phyloP scores from a whole-genome alignment of 2,888 invertebrate species.

The Melikaiella ostensackeni region DNA sequence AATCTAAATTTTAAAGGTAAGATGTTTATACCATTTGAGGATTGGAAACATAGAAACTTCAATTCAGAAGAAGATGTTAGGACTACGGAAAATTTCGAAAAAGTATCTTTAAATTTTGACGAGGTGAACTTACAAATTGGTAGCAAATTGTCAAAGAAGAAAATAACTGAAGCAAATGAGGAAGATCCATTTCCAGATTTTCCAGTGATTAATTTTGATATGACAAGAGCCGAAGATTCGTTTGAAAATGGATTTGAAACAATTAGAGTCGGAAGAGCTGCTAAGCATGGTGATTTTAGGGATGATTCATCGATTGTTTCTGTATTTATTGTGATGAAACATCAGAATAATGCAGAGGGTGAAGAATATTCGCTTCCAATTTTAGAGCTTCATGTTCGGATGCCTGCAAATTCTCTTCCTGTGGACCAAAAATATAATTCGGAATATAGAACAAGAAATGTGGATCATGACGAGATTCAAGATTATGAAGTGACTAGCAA shows the following conservation, averaged over 20 bases:
- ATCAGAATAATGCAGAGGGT: not conserved
- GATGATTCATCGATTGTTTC: not conserved
- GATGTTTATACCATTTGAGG: not conserved
- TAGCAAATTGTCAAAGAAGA: not conserved
- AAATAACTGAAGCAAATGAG: not conserved
- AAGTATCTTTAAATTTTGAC: not conserved
- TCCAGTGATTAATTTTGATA: not conserved
- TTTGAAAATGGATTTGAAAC: not conserved
- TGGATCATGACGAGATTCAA: not conserved
- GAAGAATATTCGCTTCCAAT: slow-evolving; percentile 6
- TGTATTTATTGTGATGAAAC: not conserved
- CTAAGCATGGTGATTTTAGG: not conserved
- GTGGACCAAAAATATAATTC: not conserved
- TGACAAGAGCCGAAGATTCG: not conserved
- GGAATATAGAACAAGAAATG: not conserved
- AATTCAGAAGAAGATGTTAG: not conserved
- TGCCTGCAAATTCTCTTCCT: slow-evolving; percentile 8
- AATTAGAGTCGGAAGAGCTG: not conserved
- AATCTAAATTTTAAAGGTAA: not conserved
- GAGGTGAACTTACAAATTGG: not conserved
- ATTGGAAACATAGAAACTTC: not conserved
- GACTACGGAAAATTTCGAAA: not conserved
- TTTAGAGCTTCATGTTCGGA: slow-evolving; percentile 26
- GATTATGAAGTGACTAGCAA: no score
- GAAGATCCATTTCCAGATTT: not conserved